Base-by-base conservation (phyloP, 2,888 invertebrate genomes). In the Tetragonula carbonaria region DNA sequence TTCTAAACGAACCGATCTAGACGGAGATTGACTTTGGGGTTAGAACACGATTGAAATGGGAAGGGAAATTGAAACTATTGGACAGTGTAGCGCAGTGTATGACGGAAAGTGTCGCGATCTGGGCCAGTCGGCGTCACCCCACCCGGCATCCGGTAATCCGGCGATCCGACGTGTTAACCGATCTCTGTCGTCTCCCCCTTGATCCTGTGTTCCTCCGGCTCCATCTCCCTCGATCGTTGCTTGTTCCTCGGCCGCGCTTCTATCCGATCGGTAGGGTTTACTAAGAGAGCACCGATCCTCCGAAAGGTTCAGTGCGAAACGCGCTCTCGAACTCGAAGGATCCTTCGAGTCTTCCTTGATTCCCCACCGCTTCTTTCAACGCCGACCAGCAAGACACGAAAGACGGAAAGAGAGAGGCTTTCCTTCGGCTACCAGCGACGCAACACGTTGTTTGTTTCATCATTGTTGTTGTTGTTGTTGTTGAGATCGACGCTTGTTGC, bases 291-390 rank as follows among this genome's bases (percentile, higher is more conserved):
- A 93, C 92, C 88, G 88, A 91, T 91, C 91, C 91, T 90, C 90
- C 86, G 87, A 8, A 91, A 90, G 93, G 93, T 93, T 93, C 93
- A 94, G 94, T 94, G 89, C 90, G 91, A 92, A 91, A 92, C 93
- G 93, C 90, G 93, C 94, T 88, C 91, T 93, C 92, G 88, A 86
- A 91, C 92, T 91, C 91, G 91, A 91, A 93, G 91, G 91, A 92
- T 90, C 90, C 78, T 83, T 87, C 84, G 33, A 62, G 86, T 79
- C 86, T 87, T 86, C 82, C 83, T 89, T 80, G 85, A 90, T 87
- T 87, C 87, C 87, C 81, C 82, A 78, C 57, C 75, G 45, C 45
- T 45, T 45, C 45, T 45, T 71, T 38, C 51, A 33, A 14, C 16
- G 14, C 14, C 33, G 33, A 23, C 28, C 28, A 38, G 72, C n/a